Percentiles rank a stretch among this genome's conserved stretches.
Evolutionary conservation across 2,888 invertebrate species (phyloP).

Genomic region (Drosophila gaucha): DNA sequence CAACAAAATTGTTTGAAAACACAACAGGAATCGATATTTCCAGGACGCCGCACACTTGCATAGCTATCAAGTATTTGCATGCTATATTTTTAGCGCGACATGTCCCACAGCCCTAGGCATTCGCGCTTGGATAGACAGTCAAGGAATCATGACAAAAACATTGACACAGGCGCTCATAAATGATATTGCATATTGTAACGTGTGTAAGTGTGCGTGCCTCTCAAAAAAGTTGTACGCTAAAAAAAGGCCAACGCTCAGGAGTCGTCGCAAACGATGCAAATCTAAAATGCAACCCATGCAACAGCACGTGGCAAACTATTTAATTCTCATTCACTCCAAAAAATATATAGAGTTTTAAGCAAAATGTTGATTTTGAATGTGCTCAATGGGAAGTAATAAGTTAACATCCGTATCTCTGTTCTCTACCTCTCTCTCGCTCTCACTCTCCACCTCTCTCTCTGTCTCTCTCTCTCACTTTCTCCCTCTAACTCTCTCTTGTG

Average conservation of each 20-base stretch:
- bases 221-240: constrained; percentile 7
- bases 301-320: constrained; percentile 5
- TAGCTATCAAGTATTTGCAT: neutral
- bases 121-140: constrained; percentile 11
- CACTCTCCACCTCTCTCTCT: no score
- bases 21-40: neutral
- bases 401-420: no score
- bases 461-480: no score
- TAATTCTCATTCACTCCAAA: neutral
- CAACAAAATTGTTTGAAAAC: neutral
- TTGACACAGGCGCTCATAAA: constrained; percentile 10
- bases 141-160: constrained; percentile 19
- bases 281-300: constrained; percentile 1
- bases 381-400: no score
- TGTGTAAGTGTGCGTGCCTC: constrained; percentile 7
- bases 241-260: constrained; percentile 1
- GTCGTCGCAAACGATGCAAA: constrained; percentile 5
- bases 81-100: constrained; percentile 4
- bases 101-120: neutral
- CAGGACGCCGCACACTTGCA: neutral
- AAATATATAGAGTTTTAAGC: neutral
- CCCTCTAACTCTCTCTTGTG: no score
- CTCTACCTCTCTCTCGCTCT: no score
- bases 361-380: no score
- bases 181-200: constrained; percentile 11